Evolutionary conservation across 1,140 invertebrate species (phyloP), one percentile per base, ranked within the genome.

Genomic region (Colletes gigas): DNA sequence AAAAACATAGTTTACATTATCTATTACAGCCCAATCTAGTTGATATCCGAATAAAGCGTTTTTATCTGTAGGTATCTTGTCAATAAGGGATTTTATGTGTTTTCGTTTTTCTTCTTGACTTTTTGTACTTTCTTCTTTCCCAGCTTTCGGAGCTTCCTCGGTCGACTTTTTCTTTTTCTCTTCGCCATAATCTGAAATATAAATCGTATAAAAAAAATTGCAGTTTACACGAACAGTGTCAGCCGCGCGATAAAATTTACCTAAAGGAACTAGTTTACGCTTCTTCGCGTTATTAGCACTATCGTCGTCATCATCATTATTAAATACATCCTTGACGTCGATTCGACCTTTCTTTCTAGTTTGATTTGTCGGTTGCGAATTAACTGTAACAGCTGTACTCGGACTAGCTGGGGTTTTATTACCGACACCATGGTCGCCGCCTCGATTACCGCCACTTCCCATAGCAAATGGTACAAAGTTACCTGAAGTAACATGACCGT

Each of bases 21-120:
- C 96, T 72, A 98, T 97, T 92, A 97, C 96, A 81, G 95, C 95
- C 95, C 98, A 99, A 92, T 99, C 98, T 52, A 99, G 95, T 88
- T 97, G 96, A 94, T 98, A 99, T 73, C 96, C 97, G 94, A 99
- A 99, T 62, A 99, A 94, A 88, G 98, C 97, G 82, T 97, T 97
- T 94, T 99, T 99, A 90, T 98, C 97, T 62, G 98, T 99, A 67
- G 99, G 99, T 92, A 99, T 99, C 94, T 98, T 98, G 92, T 99
- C 98, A 89, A 99, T 99, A 78, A 99, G 95, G 75, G 97, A 97
- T 94, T 99, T 99, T 86, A 99, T 99, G 91, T 98, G 96, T 88
- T 98, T 98, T 66, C 98, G 94, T 92, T 99, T 99, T 92, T 99
- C 99, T 93, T 99, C 98, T 86, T 97, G 97, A 78, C 95, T 96